phyloP scores from a whole-genome alignment of 2,797 vertebrate species.

The Xerus rutilus region DNA sequence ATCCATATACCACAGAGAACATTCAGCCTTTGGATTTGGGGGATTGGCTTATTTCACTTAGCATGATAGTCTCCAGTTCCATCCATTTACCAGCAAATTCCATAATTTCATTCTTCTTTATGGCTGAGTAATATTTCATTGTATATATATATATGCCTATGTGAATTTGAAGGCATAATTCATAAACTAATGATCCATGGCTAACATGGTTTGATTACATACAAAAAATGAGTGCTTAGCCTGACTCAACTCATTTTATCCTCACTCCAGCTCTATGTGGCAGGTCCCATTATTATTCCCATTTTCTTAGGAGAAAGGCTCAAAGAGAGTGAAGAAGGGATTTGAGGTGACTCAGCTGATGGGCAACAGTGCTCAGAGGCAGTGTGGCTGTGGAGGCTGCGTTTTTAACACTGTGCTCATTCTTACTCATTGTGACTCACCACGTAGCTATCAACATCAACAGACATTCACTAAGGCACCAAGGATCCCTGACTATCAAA shows the following conservation, averaged over 20 bases:
- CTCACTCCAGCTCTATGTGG: neutral
- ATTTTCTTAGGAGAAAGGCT: neutral
- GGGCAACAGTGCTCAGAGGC: neutral
- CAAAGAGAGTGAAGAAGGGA: neutral
- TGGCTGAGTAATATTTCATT: no score
- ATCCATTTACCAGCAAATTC: no score
- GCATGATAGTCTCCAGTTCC: no score
- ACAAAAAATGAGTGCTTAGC: neutral
- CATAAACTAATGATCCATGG: neutral
- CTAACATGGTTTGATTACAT: neutral
- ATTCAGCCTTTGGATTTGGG: no score
- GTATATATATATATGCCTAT: no score
- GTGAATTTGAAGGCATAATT: neutral
- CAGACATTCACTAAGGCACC: neutral
- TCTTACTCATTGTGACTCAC: neutral
- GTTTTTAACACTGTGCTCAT: neutral
- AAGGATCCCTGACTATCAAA: neutral
- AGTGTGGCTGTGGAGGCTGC: neutral
- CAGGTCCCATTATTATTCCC: neutral
- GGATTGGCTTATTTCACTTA: no score
- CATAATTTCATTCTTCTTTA: no score
- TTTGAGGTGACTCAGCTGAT: neutral
- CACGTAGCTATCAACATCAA: no score
- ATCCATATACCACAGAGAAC: no score
- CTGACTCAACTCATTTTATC: neutral